Evolutionary conservation across 1,140 invertebrate genomes (phyloP).

Genomic region (Ylistrum balloti): DNA sequence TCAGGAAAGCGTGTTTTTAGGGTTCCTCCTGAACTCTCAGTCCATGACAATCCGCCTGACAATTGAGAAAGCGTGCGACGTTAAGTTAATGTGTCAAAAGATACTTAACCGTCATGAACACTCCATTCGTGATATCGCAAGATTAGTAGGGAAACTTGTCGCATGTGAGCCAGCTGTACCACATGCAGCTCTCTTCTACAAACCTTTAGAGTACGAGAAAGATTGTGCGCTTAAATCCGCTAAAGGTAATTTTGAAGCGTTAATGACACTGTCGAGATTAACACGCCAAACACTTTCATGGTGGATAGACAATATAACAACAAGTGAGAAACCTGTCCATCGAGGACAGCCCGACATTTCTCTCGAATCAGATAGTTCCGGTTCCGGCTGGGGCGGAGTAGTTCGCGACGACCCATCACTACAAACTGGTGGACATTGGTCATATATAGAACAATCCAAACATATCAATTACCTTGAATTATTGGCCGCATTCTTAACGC

Average conservation of each 20-base stretch:
- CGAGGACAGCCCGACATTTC: background rate
- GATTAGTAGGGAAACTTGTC: constrained; percentile 25
- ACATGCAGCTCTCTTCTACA: too few relatives aligned
- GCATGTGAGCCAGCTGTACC: background rate
- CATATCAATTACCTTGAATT: constrained; percentile 64
- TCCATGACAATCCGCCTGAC: background rate
- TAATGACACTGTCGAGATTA: constrained; percentile 6
- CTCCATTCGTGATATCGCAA: background rate
- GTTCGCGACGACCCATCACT: background rate
- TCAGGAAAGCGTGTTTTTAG: background rate
- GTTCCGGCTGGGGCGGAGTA: constrained; percentile 37
- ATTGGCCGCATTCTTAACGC: constrained; percentile 26
- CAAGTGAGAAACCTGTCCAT: background rate
- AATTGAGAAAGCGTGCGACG: background rate
- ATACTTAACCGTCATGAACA: too few relatives aligned
- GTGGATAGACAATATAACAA: constrained; percentile 41
- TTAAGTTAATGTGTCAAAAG: background rate
- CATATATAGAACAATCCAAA: constrained; percentile 41
- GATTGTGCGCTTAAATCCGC: constrained; percentile 19
- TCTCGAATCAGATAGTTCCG: constrained; percentile 41
- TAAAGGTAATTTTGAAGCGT: constrained; percentile 21
- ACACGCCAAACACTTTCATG: background rate
- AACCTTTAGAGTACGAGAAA: background rate
- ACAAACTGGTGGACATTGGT: constrained; percentile 52
- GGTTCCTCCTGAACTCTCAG: background rate